Evolutionary conservation across 1,140 invertebrate genomes (phyloP).

Genomic region (Dendroctonus ponderosae): DNA sequence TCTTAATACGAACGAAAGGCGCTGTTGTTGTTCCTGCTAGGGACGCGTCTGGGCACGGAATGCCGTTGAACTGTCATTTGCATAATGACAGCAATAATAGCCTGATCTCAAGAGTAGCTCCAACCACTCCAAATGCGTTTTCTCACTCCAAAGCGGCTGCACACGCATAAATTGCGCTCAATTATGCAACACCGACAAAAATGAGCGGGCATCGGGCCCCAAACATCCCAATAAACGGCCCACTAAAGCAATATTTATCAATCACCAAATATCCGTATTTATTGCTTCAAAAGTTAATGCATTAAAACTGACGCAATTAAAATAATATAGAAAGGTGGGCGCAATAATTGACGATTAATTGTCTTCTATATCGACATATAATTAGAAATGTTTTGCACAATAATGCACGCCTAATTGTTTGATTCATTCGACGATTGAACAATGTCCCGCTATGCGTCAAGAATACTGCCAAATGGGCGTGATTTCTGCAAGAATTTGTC

Average conservation of each 20-base stretch:
- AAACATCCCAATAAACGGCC: constrained; percentile 23
- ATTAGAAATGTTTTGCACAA: constrained; percentile 30
- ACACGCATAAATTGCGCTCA: constrained; percentile 8
- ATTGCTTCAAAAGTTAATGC: constrained; percentile 35
- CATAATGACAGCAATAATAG: too few relatives aligned
- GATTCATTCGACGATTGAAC: too few relatives aligned
- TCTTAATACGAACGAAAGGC: too few relatives aligned
- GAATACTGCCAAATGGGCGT: too few relatives aligned
- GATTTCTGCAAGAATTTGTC: too few relatives aligned
- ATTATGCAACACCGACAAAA: constrained; percentile 17
- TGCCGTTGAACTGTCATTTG: too few relatives aligned
- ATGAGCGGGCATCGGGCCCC: constrained; percentile 10
- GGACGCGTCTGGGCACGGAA: too few relatives aligned
- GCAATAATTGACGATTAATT: constrained; percentile 33
- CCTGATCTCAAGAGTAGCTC: too few relatives aligned
- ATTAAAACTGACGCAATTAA: constrained; percentile 34
- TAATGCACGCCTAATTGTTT: constrained; percentile 20
- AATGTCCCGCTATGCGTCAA: too few relatives aligned
- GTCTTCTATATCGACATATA: constrained; percentile 31
- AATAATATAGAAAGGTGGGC: constrained; percentile 32
- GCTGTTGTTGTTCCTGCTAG: too few relatives aligned
- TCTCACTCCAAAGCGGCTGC: too few relatives aligned
- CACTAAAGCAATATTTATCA: constrained; percentile 20
- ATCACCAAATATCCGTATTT: constrained; percentile 31
- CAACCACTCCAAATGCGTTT: too few relatives aligned